phyloP scores from a whole-genome alignment of 1,140 invertebrate genomes.

The Choristoneura fumiferana region DNA sequence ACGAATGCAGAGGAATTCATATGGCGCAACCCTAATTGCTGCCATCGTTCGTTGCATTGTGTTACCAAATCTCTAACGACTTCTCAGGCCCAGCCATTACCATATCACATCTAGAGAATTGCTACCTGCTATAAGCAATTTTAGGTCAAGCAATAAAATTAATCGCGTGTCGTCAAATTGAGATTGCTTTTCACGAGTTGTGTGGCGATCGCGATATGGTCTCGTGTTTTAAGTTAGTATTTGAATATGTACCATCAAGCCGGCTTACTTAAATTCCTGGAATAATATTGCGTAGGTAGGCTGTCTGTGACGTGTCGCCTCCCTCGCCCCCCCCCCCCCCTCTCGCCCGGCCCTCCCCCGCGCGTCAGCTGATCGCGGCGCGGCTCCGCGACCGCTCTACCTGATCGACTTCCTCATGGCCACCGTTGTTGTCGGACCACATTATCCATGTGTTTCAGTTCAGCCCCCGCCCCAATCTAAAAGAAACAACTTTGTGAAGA shows the following conservation, averaged over 20 bases:
- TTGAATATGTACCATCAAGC: too few relatives aligned
- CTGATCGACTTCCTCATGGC: too few relatives aligned
- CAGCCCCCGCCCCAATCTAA: background rate
- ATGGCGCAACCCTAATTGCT: slow-evolving; percentile 5
- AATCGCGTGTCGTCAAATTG: background rate
- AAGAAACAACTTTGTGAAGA: too few relatives aligned
- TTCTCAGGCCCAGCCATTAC: background rate
- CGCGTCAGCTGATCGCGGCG: slow-evolving; percentile 29
- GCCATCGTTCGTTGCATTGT: slow-evolving; percentile 8
- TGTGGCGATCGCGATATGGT: too few relatives aligned
- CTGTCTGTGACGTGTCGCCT: slow-evolving; percentile 7
- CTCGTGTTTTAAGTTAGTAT: too few relatives aligned
- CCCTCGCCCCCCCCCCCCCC: background rate
- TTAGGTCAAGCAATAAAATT: background rate
- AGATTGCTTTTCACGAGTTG: too few relatives aligned
- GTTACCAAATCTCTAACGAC: slow-evolving; percentile 7
- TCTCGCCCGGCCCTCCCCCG: too few relatives aligned
- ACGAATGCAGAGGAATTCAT: slow-evolving; percentile 1
- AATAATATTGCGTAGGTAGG: too few relatives aligned
- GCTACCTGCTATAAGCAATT: background rate
- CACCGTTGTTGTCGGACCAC: too few relatives aligned
- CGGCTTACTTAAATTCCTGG: too few relatives aligned
- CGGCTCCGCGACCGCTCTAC: background rate
- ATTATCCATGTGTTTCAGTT: background rate
- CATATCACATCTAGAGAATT: too few relatives aligned